Evolutionary conservation across 2,113 vertebrate genomes (phyloP).

Genomic region (Halcyon senegalensis): DNA sequence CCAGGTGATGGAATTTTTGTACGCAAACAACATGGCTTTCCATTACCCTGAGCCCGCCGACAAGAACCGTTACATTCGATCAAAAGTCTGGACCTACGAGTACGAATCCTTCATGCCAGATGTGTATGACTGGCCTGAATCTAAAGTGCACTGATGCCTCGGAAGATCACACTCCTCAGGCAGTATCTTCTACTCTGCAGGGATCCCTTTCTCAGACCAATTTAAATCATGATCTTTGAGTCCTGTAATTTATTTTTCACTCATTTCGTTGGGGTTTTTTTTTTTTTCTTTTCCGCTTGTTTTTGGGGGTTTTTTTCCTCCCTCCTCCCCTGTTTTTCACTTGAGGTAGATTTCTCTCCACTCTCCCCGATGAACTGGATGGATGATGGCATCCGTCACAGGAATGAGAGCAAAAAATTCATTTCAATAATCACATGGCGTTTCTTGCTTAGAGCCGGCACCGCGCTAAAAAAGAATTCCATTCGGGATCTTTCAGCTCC

Average conservation of each 20-base stretch:
- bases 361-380: background rate
- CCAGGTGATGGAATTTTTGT: conserved; percentile 91
- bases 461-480: background rate
- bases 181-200: conserved; percentile 40
- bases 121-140: conserved; percentile 90
- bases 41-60: conserved; percentile 92
- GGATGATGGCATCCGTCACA: background rate
- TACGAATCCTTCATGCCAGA: conserved; percentile 95
- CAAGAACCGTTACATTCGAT: conserved; percentile 83
- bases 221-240: background rate
- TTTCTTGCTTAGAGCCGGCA: background rate
- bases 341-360: background rate
- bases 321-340: background rate
- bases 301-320: background rate
- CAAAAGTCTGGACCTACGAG: conserved; percentile 86
- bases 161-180: background rate
- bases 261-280: background rate
- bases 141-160: conserved; percentile 62
- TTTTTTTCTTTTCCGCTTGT: background rate
- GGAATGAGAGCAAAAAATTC: background rate
- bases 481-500: background rate
- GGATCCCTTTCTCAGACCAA: conserved; percentile 41
- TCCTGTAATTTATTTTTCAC: conserved; percentile 42
- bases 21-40: conserved; percentile 94
- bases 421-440: background rate